Base-by-base conservation (phyloP, 2,797 vertebrate species). In the Alca torda region DNA sequence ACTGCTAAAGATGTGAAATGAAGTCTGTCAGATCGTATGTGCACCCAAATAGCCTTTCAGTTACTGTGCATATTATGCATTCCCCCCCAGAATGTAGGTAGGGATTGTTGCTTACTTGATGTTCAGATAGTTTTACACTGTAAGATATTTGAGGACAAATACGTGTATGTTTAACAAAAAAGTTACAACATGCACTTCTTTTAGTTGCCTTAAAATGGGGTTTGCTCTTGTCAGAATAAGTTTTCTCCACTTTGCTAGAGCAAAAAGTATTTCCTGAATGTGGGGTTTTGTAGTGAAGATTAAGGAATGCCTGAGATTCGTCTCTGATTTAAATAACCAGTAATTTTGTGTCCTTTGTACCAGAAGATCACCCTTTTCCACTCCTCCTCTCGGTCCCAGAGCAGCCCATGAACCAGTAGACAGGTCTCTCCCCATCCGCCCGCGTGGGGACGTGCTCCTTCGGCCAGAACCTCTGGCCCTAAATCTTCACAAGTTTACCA, bases 381-480 rank as follows among this genome's bases (percentile, higher is more conserved):
- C 24, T 50, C 79, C 50, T 61, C 35, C 19, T 18, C 51, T 45
- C 3, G 2, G 43, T 33, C 74, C 30, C 57, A 56, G 68, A 65
- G 83, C 37, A 61, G 83, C 31, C 65, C 48, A 12, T 8, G 60
- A 45, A 11, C 53, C n/a, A 39, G 21, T 21, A 77, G 54, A 11
- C 48, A 78, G 23, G 30, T 43, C 30, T 33, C 16, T 39, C 35
- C 48, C 50, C 53, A 23, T 6, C n/a, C 19, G 18, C 56, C 50
- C 5, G 2, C 1, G 0, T 6, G 6, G n/a, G 46, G 54, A 20
- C 6, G 30, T 11, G 2, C 13, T 35, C 13, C 67, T 72, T 21
- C 1, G 1, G 33, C 67, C 54, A 74, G 80, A 17, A 57, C 17
- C 33, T 45, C 80, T 59, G 45, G 45, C 37, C 80, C 30, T n/a